Conservation (phyloP, 2,888 invertebrate genomes). For the Lymantria monacha region DNA sequence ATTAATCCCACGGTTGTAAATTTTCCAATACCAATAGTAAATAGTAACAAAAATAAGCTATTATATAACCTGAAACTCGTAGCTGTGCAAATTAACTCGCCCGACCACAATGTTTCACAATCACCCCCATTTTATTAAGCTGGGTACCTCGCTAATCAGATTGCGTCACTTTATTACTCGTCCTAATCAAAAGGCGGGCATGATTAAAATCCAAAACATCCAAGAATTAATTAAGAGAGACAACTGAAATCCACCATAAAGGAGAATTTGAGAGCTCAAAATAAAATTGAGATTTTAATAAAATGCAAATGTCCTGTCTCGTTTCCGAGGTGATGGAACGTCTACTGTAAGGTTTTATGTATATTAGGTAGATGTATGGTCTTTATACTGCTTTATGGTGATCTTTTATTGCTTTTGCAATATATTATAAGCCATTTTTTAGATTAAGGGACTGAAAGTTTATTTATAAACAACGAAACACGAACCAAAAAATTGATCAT, state of each 20-base stretch:
- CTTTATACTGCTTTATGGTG: conserved; percentile 8
- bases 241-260: conserved; percentile 35
- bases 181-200: conserved; percentile 33
- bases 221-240: conserved; percentile 45
- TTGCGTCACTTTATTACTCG: conserved; percentile 28
- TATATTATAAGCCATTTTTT: conserved; percentile 31
- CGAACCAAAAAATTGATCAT: no score
- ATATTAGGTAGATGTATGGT: background rate
- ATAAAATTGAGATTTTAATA: conserved; percentile 78
- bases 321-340: conserved; percentile 44
- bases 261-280: conserved; percentile 41
- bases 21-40: no score
- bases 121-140: conserved; percentile 21
- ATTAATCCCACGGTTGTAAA: no score
- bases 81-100: conserved; percentile 18
- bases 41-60: no score
- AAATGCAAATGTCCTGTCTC: conserved; percentile 71
- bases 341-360: conserved; percentile 23
- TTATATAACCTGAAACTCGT: background rate
- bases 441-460: no score
- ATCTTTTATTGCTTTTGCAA: conserved; percentile 41
- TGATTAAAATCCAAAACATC: conserved; percentile 47
- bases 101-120: conserved; percentile 21
- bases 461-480: no score
- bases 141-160: conserved; percentile 31